Evolutionary conservation across 1,140 invertebrate genomes (phyloP).

Genomic region (Coboldia fuscipes): DNA sequence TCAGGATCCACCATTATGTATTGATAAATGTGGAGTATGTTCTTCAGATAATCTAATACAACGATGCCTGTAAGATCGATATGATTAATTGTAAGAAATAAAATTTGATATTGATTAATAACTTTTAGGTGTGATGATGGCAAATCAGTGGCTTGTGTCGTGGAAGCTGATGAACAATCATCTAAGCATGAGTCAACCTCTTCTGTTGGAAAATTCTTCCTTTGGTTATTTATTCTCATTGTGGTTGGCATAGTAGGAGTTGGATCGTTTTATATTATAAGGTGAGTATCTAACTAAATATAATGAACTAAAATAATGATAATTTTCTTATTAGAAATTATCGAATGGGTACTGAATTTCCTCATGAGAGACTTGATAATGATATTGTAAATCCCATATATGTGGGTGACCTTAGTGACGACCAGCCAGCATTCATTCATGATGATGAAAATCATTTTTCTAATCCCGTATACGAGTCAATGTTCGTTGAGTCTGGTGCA

Average conservation of each 20-base stretch:
- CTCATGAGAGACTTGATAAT: conserved; percentile 55
- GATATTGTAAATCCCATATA: conserved; percentile 76
- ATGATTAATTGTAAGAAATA: neutral
- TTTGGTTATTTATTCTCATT: neutral
- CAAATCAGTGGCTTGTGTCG: neutral
- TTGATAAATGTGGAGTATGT: conserved; percentile 34
- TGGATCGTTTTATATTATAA: conserved; percentile 16
- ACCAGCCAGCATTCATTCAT: conserved; percentile 30
- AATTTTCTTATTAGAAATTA: conserved; percentile 12
- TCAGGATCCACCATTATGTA: conserved; percentile 25
- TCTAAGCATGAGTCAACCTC: neutral
- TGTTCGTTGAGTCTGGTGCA: conserved; percentile 42
- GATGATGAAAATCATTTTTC: conserved; percentile 51
- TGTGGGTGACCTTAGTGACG: conserved; percentile 41
- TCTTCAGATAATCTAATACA: conserved; percentile 20
- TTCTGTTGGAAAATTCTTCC: neutral
- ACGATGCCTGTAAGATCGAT: conserved; percentile 22
- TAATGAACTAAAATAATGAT: conserved; percentile 3
- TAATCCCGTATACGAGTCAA: conserved; percentile 66
- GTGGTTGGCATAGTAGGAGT: conserved; percentile 7
- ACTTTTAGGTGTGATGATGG: conserved; percentile 8
- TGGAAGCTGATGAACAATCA: neutral
- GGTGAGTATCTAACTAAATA: conserved; percentile 9
- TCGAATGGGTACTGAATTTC: conserved; percentile 39
- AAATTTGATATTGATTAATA: too few species aligned